Evolutionary conservation across 2,797 vertebrate species (phyloP), one percentile per base, ranked within the genome.

Genomic region (Sebastes steindachneri): DNA sequence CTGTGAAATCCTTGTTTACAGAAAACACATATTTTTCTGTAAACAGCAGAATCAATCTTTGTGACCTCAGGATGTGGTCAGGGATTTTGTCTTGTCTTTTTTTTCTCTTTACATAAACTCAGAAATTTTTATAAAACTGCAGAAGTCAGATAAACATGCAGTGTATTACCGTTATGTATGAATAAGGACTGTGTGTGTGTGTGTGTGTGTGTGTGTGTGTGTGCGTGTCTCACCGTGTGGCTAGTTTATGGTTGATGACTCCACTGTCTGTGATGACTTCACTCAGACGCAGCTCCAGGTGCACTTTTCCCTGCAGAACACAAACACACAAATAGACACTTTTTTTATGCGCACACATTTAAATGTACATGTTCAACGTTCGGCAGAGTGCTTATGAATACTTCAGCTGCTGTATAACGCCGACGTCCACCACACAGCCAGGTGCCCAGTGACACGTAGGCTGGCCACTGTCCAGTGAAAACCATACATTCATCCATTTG

Each of bases 241-340:
- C 98, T 25, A 99, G 96, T 92, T 99, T 99, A 94, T 99, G 98
- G 95, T 96, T 99, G 95, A 99, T 93, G 33, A 94, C 95, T 19
- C 99, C 98, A 0, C 96, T 97, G 95, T 99, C 99, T 11, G 98
- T 99, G 94, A 99, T 99, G 92, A 99, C 98, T 94, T 99, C 99
- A 84, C 97, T 99, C 89, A 99, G 96, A 73, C 98, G 96, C 85
- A 99, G 95, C 90, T 99, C 98, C 62, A 99, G 95, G 91, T 99
- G 99, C 82, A 99, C 99, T 87, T 99, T 99, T 79, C 99, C 99
- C 99, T 99, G 95, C 37, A 82, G 14, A 37, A 77, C 29, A 81
- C 68, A 80, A 75, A 79, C 35, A 87, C 69, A 81, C 26, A 73
- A 28, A 75, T 3, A 73, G 1, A 80, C 28, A 55, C 59, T 26